A percentile compares a stretch with the other conserved stretches of the same genome.
phyloP scores from a whole-genome alignment of 2,797 vertebrate genomes.

The Gymnothorax javanicus region DNA sequence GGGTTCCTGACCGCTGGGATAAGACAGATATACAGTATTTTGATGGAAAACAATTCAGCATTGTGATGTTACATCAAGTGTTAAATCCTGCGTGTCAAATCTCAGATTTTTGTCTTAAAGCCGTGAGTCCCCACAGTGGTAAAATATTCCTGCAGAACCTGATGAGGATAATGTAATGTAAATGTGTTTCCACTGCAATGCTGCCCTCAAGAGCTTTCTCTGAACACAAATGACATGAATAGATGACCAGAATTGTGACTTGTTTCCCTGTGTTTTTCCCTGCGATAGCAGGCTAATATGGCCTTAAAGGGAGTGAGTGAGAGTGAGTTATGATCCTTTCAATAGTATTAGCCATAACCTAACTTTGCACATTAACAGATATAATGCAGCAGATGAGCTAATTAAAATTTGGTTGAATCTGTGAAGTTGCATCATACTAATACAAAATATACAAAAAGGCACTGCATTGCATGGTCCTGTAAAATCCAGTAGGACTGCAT shows the following conservation, averaged over 20 bases:
- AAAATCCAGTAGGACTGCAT: too few relatives aligned
- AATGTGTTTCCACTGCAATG: neutral
- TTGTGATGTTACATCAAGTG: neutral
- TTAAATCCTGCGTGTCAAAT: conserved; percentile 2
- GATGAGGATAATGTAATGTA: neutral
- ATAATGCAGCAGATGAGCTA: too few relatives aligned
- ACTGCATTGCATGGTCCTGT: too few relatives aligned
- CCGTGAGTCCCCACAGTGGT: conserved; percentile 7
- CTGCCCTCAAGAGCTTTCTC: neutral
- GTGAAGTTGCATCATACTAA: too few relatives aligned
- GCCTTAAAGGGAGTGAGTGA: too few relatives aligned
- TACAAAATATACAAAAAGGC: too few relatives aligned
- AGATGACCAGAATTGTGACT: conserved; percentile 1
- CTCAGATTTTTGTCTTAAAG: neutral
- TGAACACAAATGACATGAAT: neutral
- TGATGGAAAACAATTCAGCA: neutral
- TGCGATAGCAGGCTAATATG: too few relatives aligned
- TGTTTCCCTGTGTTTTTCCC: neutral
- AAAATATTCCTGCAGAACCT: neutral
- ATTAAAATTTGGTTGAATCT: too few relatives aligned
- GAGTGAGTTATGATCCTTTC: too few relatives aligned
- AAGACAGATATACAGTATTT: neutral
- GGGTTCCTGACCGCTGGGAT: neutral
- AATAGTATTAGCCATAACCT: too few relatives aligned
- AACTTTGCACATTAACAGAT: too few relatives aligned